phyloP scores from a whole-genome alignment of 2,797 vertebrate genomes.

The Odontamblyopus rebecca region DNA sequence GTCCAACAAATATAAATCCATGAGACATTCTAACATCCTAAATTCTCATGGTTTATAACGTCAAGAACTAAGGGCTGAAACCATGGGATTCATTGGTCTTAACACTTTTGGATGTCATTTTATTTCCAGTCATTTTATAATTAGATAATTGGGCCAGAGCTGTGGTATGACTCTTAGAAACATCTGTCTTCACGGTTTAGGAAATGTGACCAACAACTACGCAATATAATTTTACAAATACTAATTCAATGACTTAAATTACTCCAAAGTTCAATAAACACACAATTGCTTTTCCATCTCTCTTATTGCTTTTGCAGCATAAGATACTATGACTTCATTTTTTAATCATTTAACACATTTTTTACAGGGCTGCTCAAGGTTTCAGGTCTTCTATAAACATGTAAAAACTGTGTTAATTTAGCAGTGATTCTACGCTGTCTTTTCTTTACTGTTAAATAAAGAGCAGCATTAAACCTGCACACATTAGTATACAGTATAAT shows the following conservation, averaged over 20 bases:
- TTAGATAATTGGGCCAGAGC: constrained; percentile 41
- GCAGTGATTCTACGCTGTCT: neutral
- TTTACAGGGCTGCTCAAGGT: constrained; percentile 1
- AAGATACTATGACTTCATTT: constrained; percentile 12
- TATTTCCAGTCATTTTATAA: constrained; percentile 48
- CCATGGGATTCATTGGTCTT: constrained; percentile 22
- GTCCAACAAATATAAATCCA: too few species aligned
- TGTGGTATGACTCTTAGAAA: constrained; percentile 45
- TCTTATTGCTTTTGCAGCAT: constrained; percentile 21
- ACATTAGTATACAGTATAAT: too few species aligned
- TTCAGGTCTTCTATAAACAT: neutral
- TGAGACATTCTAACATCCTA: too few species aligned
- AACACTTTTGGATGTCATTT: constrained; percentile 24
- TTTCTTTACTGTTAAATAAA: too few species aligned
- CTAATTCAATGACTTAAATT: constrained; percentile 44
- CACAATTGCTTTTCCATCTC: constrained; percentile 33
- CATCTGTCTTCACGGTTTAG: constrained; percentile 48
- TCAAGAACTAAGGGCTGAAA: neutral
- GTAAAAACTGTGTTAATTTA: neutral
- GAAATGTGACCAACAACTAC: constrained; percentile 51
- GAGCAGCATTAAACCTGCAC: too few species aligned
- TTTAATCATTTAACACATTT: constrained; percentile 20
- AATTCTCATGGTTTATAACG: neutral
- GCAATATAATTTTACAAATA: constrained; percentile 49
- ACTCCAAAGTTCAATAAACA: constrained; percentile 52